Evolutionary conservation across 2,797 vertebrate genomes (phyloP), one percentile per base, ranked within the genome.

Genomic region (Trachops cirrhosus): DNA sequence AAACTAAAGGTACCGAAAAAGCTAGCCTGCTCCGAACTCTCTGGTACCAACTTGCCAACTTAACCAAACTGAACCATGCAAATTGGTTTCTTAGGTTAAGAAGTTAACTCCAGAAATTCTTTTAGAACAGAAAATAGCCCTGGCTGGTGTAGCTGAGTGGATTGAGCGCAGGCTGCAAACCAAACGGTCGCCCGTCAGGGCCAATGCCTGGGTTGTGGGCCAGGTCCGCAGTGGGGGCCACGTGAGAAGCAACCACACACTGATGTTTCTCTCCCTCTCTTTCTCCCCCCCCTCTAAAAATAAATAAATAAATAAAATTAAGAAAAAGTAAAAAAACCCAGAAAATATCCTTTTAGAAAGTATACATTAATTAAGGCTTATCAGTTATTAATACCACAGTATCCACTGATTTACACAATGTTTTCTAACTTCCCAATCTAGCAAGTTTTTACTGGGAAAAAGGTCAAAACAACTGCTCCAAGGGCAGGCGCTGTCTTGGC

Each of bases 21-120:
- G 24, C 0, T 34, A 26, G n/a, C 6, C 26, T 67, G 50, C 21
- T 96, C 26, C 54, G 41, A 86, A 86, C 78, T 82, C 46, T 93
- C 74, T 59, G 68, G 1, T 11, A 75, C 39, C 26, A 71, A 89
- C 10, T 59, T 82, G 70, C 16, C 82, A 82, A 86, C 77, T 80
- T 71, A 92, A 94, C 32, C 12, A 71, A 92, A 93, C 0, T 48
- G 50, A 82, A 86, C 52, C 7, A 18, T 80, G 46, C 26, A 34
- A 79, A 70, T 32, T 77, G 14, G 9, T 77, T 92, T 92, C 32
- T 86, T 57, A 85, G 39, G 57, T 46, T 83, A 90, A 91, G 48
- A 93, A 85, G 21, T 64, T 50, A 94, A 68, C 8, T 54, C 41
- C 44, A 97, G 37, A 97, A 92, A 94, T 94, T 9, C 75, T 95